Base-by-base conservation (phyloP, 2,888 invertebrate species). In the Abrostola tripartita region DNA sequence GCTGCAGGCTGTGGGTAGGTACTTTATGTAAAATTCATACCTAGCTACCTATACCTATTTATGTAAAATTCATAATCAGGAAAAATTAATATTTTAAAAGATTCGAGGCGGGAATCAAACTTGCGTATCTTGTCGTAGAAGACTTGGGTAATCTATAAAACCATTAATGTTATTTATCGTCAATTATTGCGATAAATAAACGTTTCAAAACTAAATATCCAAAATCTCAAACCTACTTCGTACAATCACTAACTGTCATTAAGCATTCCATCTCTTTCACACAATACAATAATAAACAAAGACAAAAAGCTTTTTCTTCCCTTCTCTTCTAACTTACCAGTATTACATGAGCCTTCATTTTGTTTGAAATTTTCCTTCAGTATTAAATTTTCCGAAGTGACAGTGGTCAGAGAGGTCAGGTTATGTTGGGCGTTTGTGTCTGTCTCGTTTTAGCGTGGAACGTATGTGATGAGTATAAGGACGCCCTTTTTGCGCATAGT, bases 401-500 rank as follows among this genome's bases (percentile, higher is more conserved):
- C 37, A 37, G 61, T 70, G 65, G 68, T 71, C 73, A 58, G 65
- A 81, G 72, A 71, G 71, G 61, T 68, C 69, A 57, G n/a, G 37
- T 54, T 60, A 63, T 36, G 41, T 67, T 76, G 76, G 79, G 12
- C n/a, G 52, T 6, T 37, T 37, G 6, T 61, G 52, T 65, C 74
- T 65, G 75, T 89, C 92, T 82, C 88, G 58, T 66, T 93, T 85
- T 69, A 62, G 74, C 91, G 76, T 82, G 90, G 90, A 86, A 89
- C 91, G 93, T 92, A 92, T 92, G 92, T 89, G 92, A 90, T 90
- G 89, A 90, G 90, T 90, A 87, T 88, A 86, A 90, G 90, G 92
- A 91, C 91, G 90, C 88, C 92, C 93, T 94, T 94, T 94, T 94
- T 94, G 94, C 92, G 90, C 87, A 88, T 90, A 90, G 94, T 94